Evolutionary conservation across 1,140 invertebrate genomes (phyloP), one percentile per base, ranked within the genome.

Genomic region (Caenorhabditis inopinata): DNA sequence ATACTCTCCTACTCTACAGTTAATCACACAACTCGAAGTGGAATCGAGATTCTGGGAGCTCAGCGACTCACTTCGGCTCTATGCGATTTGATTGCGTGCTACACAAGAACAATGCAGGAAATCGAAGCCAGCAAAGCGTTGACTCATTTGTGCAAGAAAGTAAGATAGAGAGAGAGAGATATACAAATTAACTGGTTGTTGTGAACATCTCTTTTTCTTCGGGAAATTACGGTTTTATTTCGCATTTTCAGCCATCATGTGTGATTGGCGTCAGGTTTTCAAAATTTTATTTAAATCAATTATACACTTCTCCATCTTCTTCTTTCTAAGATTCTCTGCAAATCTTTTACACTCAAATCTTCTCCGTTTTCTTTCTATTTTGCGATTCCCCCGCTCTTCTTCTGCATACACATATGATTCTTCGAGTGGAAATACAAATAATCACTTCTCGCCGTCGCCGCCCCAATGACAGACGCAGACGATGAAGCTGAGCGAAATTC

Each of bases 381-480:
- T 14, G 6, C 2, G 4, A 38, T n/a, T 68, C 2, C 12, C 11
- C 49, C 58, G 38, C 12, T 5, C 51, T 32, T 16, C 18, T 3
- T 21, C 18, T 58, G 51, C 12, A 58, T 32, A 58, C 51, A 68
- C 58, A 38, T 68, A 68, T 68, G 32, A 68, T 68, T 42, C 58
- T 68, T 68, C 58, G 32, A 68, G 58, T 38, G 58, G 32, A 68
- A 68, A 68, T 68, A 68, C 58, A 68, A 68, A 68, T 68, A 68
- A 68, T 68, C 58, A 68, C 32, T 68, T 68, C 58, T 68, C 58
- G 32, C 58, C n/a, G 29, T 21, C 32, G 27, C 25, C 32, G 58
- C 5, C 18, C 11, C 2, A 68, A 5, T 14, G 38, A 42, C 14
- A 38, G 58, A 68, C 58, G 58, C 58, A 68, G 58, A 27, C 16